Conservation (phyloP, 2,797 vertebrate genomes). For the Chrosomus eos region DNA sequence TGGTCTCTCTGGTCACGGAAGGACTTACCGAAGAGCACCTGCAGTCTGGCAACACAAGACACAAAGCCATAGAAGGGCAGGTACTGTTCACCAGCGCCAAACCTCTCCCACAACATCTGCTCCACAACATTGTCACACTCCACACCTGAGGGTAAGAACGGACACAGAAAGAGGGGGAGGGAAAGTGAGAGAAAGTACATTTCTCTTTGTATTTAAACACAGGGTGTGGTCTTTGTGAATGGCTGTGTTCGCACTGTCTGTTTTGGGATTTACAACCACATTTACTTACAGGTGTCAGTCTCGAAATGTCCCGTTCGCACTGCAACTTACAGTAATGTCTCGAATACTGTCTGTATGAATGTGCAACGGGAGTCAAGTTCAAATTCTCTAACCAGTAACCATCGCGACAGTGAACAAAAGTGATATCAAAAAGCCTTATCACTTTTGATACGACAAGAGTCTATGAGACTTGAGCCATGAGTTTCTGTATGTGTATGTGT, state of each 20-base stretch:
- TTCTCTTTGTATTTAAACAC: conserved; percentile 11
- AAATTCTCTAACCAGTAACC: not conserved
- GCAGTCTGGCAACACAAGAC: conserved; percentile 75
- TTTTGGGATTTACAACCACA: not conserved
- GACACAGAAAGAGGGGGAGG: conserved; percentile 13
- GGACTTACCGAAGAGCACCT: conserved; percentile 76
- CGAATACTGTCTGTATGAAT: not conserved
- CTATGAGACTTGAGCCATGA: too few species aligned
- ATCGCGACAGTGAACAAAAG: too few species aligned
- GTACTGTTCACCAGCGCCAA: conserved; percentile 73
- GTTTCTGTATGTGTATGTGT: too few species aligned
- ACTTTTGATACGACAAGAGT: too few species aligned
- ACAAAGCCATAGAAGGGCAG: conserved; percentile 77
- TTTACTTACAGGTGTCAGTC: not conserved
- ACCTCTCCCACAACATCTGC: conserved; percentile 75
- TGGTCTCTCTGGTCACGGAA: not conserved
- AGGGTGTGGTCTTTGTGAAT: conserved; percentile 35
- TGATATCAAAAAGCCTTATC: too few species aligned
- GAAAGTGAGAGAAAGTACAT: not conserved
- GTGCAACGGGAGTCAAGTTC: not conserved
- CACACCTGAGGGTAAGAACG: conserved; percentile 68
- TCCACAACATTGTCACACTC: conserved; percentile 71
- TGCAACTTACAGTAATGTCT: not conserved
- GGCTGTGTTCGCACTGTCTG: not conserved
- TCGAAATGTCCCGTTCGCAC: not conserved